Conservation (phyloP, 2,797 vertebrate genomes). For the Lacerta agilis region DNA sequence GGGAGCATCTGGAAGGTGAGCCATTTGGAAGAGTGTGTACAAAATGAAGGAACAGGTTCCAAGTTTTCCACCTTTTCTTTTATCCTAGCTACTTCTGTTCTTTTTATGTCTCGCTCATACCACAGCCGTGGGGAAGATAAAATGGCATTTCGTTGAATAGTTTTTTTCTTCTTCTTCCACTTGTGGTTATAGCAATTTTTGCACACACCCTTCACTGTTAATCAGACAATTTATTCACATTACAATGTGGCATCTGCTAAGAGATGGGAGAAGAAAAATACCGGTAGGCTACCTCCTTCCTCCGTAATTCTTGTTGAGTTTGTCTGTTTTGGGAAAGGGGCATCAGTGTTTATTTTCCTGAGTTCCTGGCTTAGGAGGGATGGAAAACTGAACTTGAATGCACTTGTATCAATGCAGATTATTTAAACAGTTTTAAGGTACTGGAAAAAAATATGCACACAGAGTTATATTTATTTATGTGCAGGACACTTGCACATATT, state of each 20-base stretch:
- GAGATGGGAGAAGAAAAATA: neutral
- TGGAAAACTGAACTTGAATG: neutral
- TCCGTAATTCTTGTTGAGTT: neutral
- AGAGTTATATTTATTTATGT: neutral
- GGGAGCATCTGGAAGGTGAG: constrained; percentile 68
- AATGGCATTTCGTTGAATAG: neutral
- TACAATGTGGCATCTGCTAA: neutral
- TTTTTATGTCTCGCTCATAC: fast-evolving
- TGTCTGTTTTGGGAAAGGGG: neutral
- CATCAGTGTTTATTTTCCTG: neutral
- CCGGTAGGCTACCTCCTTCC: neutral
- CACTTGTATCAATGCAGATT: neutral
- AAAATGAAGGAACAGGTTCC: constrained; percentile 34
- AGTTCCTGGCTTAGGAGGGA: neutral
- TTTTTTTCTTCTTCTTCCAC: neutral
- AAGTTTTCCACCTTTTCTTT: constrained; percentile 30
- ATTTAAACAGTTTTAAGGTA: neutral
- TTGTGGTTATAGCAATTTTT: neutral
- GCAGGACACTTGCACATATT: neutral
- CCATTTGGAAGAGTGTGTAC: constrained; percentile 44
- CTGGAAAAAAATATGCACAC: neutral
- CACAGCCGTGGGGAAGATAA: neutral
- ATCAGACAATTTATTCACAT: neutral
- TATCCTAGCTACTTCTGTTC: constrained; percentile 8
- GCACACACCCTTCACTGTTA: neutral